Evolutionary conservation across 2,888 invertebrate species (phyloP).

Genomic region (Drosophila quinaria): DNA sequence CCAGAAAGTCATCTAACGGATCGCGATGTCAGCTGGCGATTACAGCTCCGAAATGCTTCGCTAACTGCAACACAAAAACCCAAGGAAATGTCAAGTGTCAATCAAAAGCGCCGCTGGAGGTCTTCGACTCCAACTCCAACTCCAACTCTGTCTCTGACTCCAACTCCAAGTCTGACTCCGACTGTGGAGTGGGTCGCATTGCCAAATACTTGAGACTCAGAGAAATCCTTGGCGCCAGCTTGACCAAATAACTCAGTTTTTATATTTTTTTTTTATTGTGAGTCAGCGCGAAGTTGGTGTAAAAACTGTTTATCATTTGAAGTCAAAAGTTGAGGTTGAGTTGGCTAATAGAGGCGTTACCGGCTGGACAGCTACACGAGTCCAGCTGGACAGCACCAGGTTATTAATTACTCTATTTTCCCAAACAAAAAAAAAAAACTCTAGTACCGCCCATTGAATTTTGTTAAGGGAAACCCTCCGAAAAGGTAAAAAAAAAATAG

Average conservation of each 20-base stretch:
- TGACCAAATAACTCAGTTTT: conserved; percentile 7
- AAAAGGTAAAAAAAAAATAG: background rate
- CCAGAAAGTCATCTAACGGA: conserved; percentile 61
- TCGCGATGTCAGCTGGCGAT: conserved; percentile 72
- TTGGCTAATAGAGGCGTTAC: conserved; percentile 79
- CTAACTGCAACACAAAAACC: conserved; percentile 40
- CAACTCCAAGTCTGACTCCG: background rate
- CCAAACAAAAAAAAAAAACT: conserved; percentile 4
- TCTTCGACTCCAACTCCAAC: conserved; percentile 2
- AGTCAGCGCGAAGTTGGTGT: conserved; percentile 37
- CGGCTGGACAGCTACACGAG: conserved; percentile 50
- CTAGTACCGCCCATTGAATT: conserved; percentile 67
- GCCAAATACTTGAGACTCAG: conserved; percentile 41
- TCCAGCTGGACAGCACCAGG: conserved; percentile 26
- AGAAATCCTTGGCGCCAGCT: conserved; percentile 64
- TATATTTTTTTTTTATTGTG: conserved; percentile 12
- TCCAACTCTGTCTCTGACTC: conserved; percentile 1
- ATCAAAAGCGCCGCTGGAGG: conserved; percentile 73
- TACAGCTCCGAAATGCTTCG: conserved; percentile 54
- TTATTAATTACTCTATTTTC: conserved; percentile 80
- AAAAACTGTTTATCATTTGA: conserved; percentile 76
- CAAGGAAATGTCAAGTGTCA: conserved; percentile 76
- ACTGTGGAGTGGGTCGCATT: conserved; percentile 20
- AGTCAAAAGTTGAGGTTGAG: conserved; percentile 60
- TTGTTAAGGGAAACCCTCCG: conserved; percentile 7